Evolutionary conservation across 1,140 invertebrate genomes (phyloP).

Genomic region (Platyura marginata): DNA sequence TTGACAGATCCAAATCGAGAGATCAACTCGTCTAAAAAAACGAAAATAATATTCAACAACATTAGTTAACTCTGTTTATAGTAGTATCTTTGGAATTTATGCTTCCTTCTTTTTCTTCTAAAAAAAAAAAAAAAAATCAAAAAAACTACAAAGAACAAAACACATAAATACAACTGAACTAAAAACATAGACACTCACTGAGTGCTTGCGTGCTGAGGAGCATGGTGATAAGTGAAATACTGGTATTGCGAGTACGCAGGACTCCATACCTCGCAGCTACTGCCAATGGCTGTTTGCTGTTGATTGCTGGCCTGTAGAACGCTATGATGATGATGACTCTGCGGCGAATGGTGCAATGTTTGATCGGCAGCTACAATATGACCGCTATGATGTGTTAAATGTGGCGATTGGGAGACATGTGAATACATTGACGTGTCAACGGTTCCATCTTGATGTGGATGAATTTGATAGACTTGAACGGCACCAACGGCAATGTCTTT

Average conservation of each 20-base stretch:
- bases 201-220: conserved; percentile 9
- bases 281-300: not conserved
- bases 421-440: conserved; percentile 1
- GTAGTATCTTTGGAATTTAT: too few relatives aligned
- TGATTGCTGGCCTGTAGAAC: not conserved
- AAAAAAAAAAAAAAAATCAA: too few relatives aligned
- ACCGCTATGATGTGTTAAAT: not conserved
- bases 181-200: conserved; percentile 7
- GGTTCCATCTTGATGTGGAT: not conserved
- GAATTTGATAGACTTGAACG: conserved; percentile 1
- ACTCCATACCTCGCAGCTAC: conserved; percentile 24
- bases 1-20: too few relatives aligned
- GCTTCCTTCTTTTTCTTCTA: too few relatives aligned
- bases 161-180: conserved; percentile 1
- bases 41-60: not conserved
- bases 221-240: conserved; percentile 22
- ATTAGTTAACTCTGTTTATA: too few relatives aligned
- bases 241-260: conserved; percentile 26
- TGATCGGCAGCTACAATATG: not conserved
- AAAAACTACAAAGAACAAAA: conserved; percentile 3
- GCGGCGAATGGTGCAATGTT: conserved; percentile 5
- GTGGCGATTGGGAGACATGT: conserved; percentile 5
- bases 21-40: not conserved
- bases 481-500: conserved; percentile 6
- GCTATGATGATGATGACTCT: conserved; percentile 5